These are phyloP conservation scores for Okamejei kenojei DNA, from an alignment of 2,797 vertebrate genomes.

Conservation along the genomic window DNA sequence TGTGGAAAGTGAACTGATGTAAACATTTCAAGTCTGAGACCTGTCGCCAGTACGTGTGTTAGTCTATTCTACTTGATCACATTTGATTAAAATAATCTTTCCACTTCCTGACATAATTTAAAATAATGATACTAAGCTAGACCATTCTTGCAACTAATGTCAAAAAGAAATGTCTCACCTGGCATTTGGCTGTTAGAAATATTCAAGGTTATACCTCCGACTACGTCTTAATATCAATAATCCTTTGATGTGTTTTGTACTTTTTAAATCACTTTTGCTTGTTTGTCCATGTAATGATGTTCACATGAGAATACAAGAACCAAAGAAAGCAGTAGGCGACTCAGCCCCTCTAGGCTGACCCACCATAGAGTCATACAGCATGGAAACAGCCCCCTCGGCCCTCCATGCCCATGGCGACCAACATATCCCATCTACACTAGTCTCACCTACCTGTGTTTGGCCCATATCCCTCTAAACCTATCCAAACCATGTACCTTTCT, in stretches of 20 bases:
- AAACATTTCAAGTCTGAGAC: no score
- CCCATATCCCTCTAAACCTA: no score
- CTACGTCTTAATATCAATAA: neutral
- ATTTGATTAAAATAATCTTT: neutral
- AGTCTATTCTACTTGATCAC: neutral
- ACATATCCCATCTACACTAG: no score
- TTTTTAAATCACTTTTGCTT: neutral
- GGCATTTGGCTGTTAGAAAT: neutral
- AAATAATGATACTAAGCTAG: neutral
- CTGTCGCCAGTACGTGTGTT: neutral
- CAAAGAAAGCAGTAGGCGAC: no score
- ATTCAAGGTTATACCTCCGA: neutral
- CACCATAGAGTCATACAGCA: no score
- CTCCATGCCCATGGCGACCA: no score
- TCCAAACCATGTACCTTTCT: no score
- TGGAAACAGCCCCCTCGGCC: no score
- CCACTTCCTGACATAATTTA: neutral
- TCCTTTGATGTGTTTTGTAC: neutral
- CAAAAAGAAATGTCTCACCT: neutral
- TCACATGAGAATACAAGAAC: neutral
- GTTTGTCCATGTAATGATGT: neutral
- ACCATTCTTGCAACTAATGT: neutral
- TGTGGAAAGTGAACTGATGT: no score
- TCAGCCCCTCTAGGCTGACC: no score
- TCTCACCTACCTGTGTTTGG: no score